These are phyloP conservation scores for Poecilus cupreus DNA, from an alignment of 2,888 invertebrate species.

Conservation along the genomic window DNA sequence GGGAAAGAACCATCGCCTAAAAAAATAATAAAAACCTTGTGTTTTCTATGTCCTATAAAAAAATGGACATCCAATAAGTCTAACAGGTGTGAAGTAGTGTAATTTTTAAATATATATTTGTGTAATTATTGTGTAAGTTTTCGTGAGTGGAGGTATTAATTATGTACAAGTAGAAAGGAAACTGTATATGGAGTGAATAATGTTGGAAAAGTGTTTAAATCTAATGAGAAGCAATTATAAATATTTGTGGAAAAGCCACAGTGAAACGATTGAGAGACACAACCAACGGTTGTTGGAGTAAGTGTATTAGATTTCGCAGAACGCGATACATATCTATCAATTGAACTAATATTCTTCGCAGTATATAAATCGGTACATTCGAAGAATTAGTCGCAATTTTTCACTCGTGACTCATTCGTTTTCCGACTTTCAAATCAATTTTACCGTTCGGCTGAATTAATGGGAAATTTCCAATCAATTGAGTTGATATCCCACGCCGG, in stretches of 20 bases:
- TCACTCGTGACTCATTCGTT: slow-evolving; percentile 19
- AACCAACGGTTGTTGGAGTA: background rate
- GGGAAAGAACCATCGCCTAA: too few species aligned
- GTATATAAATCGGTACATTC: slow-evolving; percentile 29
- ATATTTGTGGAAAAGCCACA: background rate
- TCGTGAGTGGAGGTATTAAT: too few species aligned
- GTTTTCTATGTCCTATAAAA: too few species aligned
- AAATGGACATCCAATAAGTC: too few species aligned
- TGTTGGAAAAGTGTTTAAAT: background rate
- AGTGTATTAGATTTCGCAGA: slow-evolving; percentile 21
- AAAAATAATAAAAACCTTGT: too few species aligned
- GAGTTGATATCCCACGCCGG: background rate
- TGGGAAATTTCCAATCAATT: slow-evolving; percentile 43
- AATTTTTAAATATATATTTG: too few species aligned
- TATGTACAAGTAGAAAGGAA: too few species aligned
- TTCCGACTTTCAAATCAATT: slow-evolving; percentile 4
- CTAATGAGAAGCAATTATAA: slow-evolving; percentile 2
- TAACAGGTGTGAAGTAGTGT: too few species aligned
- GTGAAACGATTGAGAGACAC: background rate
- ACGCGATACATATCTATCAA: slow-evolving; percentile 33
- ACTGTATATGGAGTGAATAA: background rate
- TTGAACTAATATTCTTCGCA: slow-evolving; percentile 17
- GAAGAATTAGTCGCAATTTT: slow-evolving; percentile 19
- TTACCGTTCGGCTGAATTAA: slow-evolving; percentile 1
- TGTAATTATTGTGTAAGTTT: too few species aligned